These are phyloP conservation scores for Peromyscus attwateri DNA, from an alignment of 2,797 vertebrate species.

Conservation along the genomic window DNA sequence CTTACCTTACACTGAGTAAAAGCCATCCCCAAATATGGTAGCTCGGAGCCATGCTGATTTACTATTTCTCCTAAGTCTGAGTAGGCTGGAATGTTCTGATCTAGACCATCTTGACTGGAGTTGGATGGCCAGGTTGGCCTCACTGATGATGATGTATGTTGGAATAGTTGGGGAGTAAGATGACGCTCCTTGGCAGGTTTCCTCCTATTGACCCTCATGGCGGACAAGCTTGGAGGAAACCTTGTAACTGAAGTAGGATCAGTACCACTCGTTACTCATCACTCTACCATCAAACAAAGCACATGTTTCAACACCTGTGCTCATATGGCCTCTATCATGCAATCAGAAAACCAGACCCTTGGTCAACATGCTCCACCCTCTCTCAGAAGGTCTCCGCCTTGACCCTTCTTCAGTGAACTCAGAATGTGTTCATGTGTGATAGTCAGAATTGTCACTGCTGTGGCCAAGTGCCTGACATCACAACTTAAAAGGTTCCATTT, in stretches of 20 bases:
- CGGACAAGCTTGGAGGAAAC: background rate
- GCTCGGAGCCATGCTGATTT: background rate
- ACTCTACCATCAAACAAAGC: background rate
- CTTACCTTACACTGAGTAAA: background rate
- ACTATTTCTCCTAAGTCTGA: background rate
- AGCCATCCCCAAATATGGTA: background rate
- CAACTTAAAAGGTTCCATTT: background rate
- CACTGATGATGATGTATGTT: background rate
- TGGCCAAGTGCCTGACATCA: background rate
- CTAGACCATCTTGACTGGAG: background rate
- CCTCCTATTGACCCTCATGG: too few relatives aligned
- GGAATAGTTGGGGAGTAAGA: background rate
- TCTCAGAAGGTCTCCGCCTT: background rate
- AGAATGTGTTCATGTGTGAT: background rate
- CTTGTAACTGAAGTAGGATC: background rate
- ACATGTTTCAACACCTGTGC: background rate
- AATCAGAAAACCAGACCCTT: background rate
- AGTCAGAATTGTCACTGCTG: background rate
- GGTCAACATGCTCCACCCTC: too few relatives aligned
- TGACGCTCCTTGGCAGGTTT: background rate
- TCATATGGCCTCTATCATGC: background rate
- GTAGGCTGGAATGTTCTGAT: background rate
- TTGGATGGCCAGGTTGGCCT: background rate
- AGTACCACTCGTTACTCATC: background rate
- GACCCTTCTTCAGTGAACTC: background rate